These are phyloP conservation scores for Diceros bicornis DNA, from an alignment of 2,797 vertebrate genomes.

Conservation along the genomic window DNA sequence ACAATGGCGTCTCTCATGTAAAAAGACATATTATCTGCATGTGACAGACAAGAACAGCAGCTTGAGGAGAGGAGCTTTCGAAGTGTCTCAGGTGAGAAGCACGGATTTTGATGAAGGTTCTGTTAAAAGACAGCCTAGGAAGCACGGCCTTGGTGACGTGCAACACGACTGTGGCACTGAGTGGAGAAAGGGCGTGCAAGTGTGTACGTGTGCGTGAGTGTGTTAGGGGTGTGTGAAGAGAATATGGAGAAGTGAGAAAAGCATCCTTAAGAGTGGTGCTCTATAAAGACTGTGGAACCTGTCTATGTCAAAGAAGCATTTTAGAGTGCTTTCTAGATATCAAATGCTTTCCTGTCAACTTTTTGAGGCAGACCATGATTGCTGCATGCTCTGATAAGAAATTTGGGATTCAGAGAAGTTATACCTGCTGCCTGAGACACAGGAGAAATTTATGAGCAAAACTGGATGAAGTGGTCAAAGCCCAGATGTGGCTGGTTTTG, in stretches of 20 bases:
- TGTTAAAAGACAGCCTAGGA: neutral
- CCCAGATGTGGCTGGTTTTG: neutral
- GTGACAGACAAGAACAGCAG: neutral
- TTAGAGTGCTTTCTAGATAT: neutral
- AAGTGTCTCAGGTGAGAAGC: neutral
- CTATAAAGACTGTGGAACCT: neutral
- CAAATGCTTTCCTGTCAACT: constrained; percentile 18
- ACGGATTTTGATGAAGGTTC: neutral
- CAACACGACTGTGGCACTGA: accelerated
- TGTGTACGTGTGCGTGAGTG: neutral
- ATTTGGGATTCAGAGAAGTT: constrained; percentile 62
- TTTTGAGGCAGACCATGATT: neutral
- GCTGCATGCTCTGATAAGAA: constrained; percentile 8
- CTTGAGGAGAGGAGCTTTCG: neutral
- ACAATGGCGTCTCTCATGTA: neutral
- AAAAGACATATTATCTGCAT: neutral
- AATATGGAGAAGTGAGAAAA: neutral
- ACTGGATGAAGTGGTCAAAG: constrained; percentile 51
- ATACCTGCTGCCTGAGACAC: neutral
- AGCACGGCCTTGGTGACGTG: neutral
- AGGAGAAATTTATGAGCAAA: constrained; percentile 27
- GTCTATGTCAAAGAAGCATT: neutral
- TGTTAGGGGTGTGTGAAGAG: neutral
- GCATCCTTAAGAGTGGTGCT: neutral
- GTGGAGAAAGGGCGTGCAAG: accelerated